phyloP scores from a whole-genome alignment of 2,113 vertebrate species.

The Urocolius indicus region DNA sequence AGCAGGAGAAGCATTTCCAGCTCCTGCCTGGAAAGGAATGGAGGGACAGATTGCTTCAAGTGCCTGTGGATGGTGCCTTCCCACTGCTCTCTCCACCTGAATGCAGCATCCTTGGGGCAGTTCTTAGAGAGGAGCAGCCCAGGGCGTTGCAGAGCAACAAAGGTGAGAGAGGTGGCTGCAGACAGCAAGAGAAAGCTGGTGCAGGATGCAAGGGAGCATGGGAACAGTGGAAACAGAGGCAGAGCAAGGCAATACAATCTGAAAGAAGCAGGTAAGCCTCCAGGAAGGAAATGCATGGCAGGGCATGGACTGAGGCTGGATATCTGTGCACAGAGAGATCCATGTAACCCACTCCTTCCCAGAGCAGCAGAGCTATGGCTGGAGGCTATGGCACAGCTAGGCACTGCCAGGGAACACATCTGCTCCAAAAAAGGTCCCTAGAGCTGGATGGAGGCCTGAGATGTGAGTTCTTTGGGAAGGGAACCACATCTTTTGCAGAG shows the following conservation, averaged over 20 bases:
- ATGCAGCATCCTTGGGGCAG: fast-evolving
- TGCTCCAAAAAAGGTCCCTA: neutral
- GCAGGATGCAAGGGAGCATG: neutral
- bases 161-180: neutral
- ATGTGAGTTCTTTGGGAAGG: neutral
- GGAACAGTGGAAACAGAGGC: neutral
- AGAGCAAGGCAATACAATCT: neutral
- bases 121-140: neutral
- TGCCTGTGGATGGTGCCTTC: neutral
- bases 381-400: neutral
- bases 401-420: neutral
- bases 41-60: neutral
- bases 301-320: neutral
- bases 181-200: fast-evolving
- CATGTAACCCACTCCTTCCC: neutral
- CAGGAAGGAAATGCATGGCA: neutral
- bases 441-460: neutral
- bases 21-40: too few relatives aligned
- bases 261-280: neutral
- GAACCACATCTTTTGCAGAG: neutral
- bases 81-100: neutral
- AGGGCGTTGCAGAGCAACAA: fast-evolving
- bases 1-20: too few relatives aligned
- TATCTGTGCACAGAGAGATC: neutral
- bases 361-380: fast-evolving